phyloP scores from a whole-genome alignment of 1,140 invertebrate species.

The Drosophila nebulosa region DNA sequence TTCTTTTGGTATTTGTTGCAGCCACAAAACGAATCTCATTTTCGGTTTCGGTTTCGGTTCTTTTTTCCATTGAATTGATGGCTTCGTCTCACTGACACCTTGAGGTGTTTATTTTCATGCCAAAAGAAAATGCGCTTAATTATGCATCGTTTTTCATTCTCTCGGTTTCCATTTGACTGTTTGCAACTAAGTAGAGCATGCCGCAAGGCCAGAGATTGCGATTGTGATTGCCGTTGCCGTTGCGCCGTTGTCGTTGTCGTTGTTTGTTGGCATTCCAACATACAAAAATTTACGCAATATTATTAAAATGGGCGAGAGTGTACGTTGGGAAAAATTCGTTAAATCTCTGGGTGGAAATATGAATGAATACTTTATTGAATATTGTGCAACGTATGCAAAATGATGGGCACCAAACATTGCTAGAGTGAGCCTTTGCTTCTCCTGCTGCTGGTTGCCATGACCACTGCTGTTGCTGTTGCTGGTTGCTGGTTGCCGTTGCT shows the following conservation, averaged over 20 bases:
- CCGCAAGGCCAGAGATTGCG: slow-evolving; percentile 50
- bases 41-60: too few relatives aligned
- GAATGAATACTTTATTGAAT: slow-evolving; percentile 77
- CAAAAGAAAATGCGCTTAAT: slow-evolving; percentile 76
- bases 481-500: too few relatives aligned
- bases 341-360: slow-evolving; percentile 51
- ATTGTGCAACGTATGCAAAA: slow-evolving; percentile 63
- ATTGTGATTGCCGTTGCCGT: slow-evolving; percentile 7
- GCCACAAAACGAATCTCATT: slow-evolving; percentile 46
- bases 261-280: slow-evolving; percentile 21
- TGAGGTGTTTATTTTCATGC: slow-evolving; percentile 79
- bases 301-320: not conserved
- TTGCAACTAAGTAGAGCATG: slow-evolving; percentile 55
- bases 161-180: slow-evolving; percentile 3
- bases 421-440: slow-evolving; percentile 1
- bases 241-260: too few relatives aligned
- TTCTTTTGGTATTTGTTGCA: slow-evolving; percentile 75
- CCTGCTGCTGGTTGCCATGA: slow-evolving; percentile 10
- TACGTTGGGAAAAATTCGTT: not conserved
- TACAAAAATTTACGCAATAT: slow-evolving; percentile 22
- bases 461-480: slow-evolving; percentile 42
- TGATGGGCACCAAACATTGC: slow-evolving; percentile 34
- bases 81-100: slow-evolving; percentile 53
- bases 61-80: slow-evolving; percentile 71
- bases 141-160: slow-evolving; percentile 59